phyloP scores from a whole-genome alignment of 2,888 invertebrate genomes.

The Eilema griseolum region DNA sequence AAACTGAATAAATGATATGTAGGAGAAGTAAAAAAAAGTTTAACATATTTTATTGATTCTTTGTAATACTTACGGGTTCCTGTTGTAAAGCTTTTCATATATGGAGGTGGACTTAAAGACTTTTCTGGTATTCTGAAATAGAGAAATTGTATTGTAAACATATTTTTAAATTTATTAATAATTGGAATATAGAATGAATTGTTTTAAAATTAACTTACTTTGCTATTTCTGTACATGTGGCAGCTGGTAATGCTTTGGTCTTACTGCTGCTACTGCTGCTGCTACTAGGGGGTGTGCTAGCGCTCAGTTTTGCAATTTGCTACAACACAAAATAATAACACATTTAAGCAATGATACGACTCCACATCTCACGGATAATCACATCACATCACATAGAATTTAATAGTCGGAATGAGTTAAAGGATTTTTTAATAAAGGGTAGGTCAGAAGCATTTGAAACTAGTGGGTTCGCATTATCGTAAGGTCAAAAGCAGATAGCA shows the following conservation, averaged over 20 bases:
- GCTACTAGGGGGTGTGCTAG: conserved; percentile 3
- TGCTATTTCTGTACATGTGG: conserved; percentile 47
- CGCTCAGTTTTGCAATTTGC: conserved; percentile 77
- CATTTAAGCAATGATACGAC: neutral
- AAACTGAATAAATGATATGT: too few species aligned
- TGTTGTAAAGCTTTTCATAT: conserved; percentile 68
- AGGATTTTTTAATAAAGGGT: too few species aligned
- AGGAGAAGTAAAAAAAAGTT: too few species aligned
- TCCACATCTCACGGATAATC: too few species aligned
- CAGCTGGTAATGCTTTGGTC: conserved; percentile 44
- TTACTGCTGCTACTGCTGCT: conserved; percentile 24
- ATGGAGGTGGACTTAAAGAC: conserved; percentile 55
- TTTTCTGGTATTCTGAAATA: conserved; percentile 41
- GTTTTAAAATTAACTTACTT: conserved; percentile 55
- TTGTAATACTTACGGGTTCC: conserved; percentile 64
- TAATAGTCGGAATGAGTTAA: too few species aligned
- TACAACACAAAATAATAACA: conserved; percentile 55
- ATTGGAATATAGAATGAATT: neutral
- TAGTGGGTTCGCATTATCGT: too few species aligned
- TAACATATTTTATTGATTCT: too few species aligned
- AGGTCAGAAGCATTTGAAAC: too few species aligned
- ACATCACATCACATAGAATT: too few species aligned
- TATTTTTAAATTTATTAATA: neutral
- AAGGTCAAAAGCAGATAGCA: too few species aligned
- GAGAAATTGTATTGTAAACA: neutral